phyloP scores from a whole-genome alignment of 1,140 invertebrate species.

The Achroia grisella region DNA sequence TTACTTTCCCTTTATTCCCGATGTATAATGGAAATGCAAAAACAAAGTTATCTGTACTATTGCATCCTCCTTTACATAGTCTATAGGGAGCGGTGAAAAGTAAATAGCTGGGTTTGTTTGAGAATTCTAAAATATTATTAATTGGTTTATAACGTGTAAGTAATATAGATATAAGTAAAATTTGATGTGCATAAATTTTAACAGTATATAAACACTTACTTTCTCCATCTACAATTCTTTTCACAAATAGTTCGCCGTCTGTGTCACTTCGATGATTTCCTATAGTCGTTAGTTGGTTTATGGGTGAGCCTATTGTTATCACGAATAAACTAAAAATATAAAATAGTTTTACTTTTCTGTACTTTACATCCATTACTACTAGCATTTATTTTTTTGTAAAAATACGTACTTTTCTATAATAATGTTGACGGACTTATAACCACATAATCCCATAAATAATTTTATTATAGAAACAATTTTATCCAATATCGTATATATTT shows the following conservation, averaged over 20 bases:
- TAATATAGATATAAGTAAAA: not conserved
- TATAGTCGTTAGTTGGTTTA: constrained; percentile 3
- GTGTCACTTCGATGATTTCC: constrained; percentile 3
- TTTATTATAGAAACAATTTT: too few relatives aligned
- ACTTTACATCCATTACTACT: not conserved
- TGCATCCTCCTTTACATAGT: constrained; percentile 37
- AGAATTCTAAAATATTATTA: constrained; percentile 28
- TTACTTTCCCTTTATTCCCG: constrained; percentile 17
- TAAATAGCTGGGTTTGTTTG: constrained; percentile 20
- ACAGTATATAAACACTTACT: constrained; percentile 24
- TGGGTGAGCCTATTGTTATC: constrained; percentile 6
- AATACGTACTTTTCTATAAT: too few relatives aligned
- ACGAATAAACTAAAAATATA: constrained; percentile 17
- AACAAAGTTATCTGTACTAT: constrained; percentile 16
- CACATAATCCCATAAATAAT: too few relatives aligned
- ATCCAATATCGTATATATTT: too few relatives aligned
- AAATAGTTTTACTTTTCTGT: not conserved
- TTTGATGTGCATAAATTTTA: not conserved
- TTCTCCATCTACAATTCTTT: constrained; percentile 26
- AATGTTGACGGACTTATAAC: too few relatives aligned
- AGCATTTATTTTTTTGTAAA: too few relatives aligned
- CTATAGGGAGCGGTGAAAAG: constrained; percentile 49
- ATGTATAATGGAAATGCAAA: constrained; percentile 40
- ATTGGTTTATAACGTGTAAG: constrained; percentile 5
- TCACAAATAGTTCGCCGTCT: constrained; percentile 32